A percentile compares a stretch with the other conserved stretches of the same genome.
These are phyloP conservation scores for Tinamus guttatus DNA, from an alignment of 2,113 vertebrate genomes.

Conservation along the genomic window DNA sequence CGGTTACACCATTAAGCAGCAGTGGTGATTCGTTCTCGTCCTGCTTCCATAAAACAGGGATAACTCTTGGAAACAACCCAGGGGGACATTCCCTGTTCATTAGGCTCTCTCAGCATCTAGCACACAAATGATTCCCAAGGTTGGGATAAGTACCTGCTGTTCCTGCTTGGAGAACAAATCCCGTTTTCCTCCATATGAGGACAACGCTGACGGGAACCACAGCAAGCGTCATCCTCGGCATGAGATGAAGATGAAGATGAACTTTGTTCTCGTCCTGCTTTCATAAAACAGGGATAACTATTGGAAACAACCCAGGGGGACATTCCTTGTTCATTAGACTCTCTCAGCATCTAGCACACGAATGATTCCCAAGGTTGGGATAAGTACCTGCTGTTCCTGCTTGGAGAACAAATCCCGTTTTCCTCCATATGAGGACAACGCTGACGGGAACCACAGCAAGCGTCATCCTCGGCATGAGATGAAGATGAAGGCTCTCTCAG, in stretches of 20 bases:
- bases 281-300: not conserved
- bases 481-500: slow-evolving; percentile 3
- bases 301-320: not conserved
- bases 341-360: not conserved
- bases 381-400: not conserved
- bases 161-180: not conserved
- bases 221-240: not conserved
- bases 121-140: not conserved
- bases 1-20: not conserved
- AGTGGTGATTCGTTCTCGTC: not conserved
- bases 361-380: fast-evolving
- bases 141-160: fast-evolving
- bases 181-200: not conserved
- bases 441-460: not conserved
- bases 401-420: not conserved
- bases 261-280: not conserved
- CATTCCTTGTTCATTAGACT: not conserved
- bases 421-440: not conserved
- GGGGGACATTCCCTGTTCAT: not conserved
- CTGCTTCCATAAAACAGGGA: not conserved
- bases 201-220: not conserved
- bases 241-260: not conserved
- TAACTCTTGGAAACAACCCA: not conserved
- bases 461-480: too few species aligned
- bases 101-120: not conserved